Conservation (phyloP, 2,797 vertebrate genomes). For the Helicolenus hilgendorfi region DNA sequence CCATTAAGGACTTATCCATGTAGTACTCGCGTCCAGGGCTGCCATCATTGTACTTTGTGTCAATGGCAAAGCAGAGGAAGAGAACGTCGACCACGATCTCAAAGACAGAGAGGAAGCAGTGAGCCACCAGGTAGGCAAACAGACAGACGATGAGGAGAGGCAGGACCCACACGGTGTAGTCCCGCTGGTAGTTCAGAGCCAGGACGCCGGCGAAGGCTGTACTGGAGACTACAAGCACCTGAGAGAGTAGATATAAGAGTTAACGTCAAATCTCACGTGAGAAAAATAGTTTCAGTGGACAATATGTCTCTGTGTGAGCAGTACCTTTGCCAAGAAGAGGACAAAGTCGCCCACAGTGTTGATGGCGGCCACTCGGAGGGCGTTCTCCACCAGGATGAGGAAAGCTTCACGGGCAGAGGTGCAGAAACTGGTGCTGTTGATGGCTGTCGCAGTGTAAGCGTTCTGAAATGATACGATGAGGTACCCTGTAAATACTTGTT, state of each 20-base stretch:
- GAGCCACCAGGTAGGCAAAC: slow-evolving; percentile 98
- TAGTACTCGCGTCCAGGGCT: slow-evolving; percentile 96
- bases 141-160: slow-evolving; percentile 97
- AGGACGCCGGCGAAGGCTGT: slow-evolving; percentile 95
- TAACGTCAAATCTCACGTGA: neutral
- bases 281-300: neutral
- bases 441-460: slow-evolving; percentile 97
- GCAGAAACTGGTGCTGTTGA: slow-evolving; percentile 99
- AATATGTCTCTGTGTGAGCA: neutral
- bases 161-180: slow-evolving; percentile 98
- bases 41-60: slow-evolving; percentile 97
- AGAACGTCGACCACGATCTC: slow-evolving; percentile 99
- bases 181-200: slow-evolving; percentile 96
- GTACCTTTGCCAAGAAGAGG: slow-evolving; percentile 98
- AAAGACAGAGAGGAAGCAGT: slow-evolving; percentile 98
- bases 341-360: slow-evolving; percentile 99
- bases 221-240: slow-evolving; percentile 89
- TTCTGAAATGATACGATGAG: slow-evolving; percentile 88
- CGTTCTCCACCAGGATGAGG: slow-evolving; percentile 96
- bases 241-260: neutral
- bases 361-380: slow-evolving; percentile 95
- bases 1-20: slow-evolving; percentile 99
- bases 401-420: slow-evolving; percentile 97
- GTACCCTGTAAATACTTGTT: neutral
- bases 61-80: slow-evolving; percentile 98